A percentile compares a stretch with the other conserved stretches of the same genome.
Evolutionary conservation across 2,888 invertebrate genomes (phyloP).

Genomic region (Nymphalis urticae): DNA sequence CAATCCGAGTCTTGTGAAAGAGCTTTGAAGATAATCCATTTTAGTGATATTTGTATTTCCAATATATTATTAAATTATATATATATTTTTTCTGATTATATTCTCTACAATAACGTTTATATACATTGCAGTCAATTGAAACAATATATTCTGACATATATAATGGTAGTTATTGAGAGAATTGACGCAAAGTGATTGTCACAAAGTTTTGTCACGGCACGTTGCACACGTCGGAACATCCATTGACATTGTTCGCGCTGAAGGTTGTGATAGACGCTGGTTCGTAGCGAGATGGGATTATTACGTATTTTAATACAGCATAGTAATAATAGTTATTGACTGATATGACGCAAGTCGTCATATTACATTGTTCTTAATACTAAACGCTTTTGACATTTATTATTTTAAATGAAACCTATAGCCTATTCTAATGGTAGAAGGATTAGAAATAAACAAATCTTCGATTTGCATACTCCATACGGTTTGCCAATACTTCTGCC

Average conservation of each 20-base stretch:
- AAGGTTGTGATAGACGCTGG: constrained; percentile 1
- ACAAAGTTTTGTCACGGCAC: background rate
- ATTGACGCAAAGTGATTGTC: constrained; percentile 1
- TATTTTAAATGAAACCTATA: too few species aligned
- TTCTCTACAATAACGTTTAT: too few species aligned
- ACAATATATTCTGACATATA: background rate
- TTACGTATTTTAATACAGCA: background rate
- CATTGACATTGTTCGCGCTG: constrained; percentile 11
- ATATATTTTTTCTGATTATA: too few species aligned
- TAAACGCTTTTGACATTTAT: too few species aligned
- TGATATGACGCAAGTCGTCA: background rate
- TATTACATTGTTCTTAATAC: background rate
- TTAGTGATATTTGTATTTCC: too few species aligned
- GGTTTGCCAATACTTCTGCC: too few species aligned
- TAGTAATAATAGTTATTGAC: constrained; percentile 1
- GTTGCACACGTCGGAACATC: background rate
- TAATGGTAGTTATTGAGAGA: background rate
- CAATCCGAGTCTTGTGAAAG: too few species aligned
- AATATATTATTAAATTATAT: too few species aligned
- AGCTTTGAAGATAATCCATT: too few species aligned
- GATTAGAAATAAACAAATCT: too few species aligned
- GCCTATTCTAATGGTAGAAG: too few species aligned
- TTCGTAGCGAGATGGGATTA: background rate
- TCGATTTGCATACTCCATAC: too few species aligned
- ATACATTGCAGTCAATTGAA: background rate